Evolutionary conservation across 2,113 vertebrate genomes (phyloP).

Genomic region (Hirundichthys speculiger): DNA sequence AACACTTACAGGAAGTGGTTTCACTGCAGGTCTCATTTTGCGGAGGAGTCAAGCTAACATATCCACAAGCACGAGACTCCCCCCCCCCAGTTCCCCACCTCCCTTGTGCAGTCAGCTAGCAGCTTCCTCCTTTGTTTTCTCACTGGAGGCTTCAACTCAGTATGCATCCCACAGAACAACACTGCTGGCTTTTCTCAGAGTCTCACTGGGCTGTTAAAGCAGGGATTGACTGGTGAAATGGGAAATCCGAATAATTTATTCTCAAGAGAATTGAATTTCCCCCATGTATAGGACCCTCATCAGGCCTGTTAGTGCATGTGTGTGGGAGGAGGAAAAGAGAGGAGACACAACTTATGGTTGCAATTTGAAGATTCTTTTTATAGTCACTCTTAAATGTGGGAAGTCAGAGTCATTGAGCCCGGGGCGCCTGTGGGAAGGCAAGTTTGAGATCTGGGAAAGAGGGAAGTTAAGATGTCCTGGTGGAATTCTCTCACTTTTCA

Average conservation of each 20-base stretch:
- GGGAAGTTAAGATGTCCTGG: conserved; percentile 67
- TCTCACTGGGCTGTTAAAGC: conserved; percentile 21
- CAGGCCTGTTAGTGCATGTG: conserved; percentile 44
- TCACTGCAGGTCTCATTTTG: conserved; percentile 62
- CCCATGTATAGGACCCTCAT: conserved; percentile 62
- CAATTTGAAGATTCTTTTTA: conserved; percentile 84
- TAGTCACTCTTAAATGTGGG: conserved; percentile 84
- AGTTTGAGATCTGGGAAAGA: conserved; percentile 59
- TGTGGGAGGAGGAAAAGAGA: conserved; percentile 52
- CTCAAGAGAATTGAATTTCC: conserved; percentile 48
- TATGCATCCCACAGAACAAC: conserved; percentile 45
- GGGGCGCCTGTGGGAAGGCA: conserved; percentile 75
- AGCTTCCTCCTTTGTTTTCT: conserved; percentile 53
- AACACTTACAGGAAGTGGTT: conserved; percentile 74
- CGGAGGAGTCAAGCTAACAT: conserved; percentile 51
- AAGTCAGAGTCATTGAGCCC: conserved; percentile 77
- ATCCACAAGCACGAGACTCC: conserved; percentile 61
- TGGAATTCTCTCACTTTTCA: conserved; percentile 74
- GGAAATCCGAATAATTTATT: conserved; percentile 45
- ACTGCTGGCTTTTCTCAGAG: conserved; percentile 32
- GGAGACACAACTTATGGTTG: conserved; percentile 79
- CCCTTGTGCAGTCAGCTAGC: conserved; percentile 48
- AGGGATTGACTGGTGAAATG: conserved; percentile 44
- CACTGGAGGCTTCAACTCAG: conserved; percentile 24
- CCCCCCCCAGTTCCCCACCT: conserved; percentile 29